Percentiles rank a stretch among this genome's conserved stretches.
phyloP scores from a whole-genome alignment of 2,888 invertebrate species.

The Epicampocera succincta region DNA sequence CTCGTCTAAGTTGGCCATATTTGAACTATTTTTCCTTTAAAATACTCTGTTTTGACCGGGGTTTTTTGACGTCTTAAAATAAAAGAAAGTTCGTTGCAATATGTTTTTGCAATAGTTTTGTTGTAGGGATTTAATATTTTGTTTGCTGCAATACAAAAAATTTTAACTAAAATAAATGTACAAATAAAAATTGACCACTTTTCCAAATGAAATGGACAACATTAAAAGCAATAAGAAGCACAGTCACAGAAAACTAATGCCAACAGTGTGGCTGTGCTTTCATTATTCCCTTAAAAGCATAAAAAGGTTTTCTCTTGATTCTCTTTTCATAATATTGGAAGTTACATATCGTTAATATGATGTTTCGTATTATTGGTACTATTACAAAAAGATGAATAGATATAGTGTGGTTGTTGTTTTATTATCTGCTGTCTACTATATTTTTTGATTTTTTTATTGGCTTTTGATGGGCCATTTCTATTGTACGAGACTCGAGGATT shows the following conservation, averaged over 20 bases:
- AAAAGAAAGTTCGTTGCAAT: conserved; percentile 10
- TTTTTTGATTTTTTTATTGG: conserved; percentile 13
- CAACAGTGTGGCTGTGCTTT: conserved; percentile 9
- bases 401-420: conserved; percentile 3
- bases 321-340: conserved; percentile 26
- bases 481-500: conserved; percentile 59
- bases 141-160: background rate
- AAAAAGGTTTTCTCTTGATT: conserved; percentile 3
- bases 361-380: conserved; percentile 55
- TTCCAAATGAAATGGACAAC: conserved; percentile 55
- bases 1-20: conserved; percentile 71
- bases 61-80: conserved; percentile 1
- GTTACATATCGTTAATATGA: conserved; percentile 52
- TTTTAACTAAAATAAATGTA: conserved; percentile 55
- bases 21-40: conserved; percentile 41
- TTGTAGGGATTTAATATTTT: conserved; percentile 31
- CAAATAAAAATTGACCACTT: conserved; percentile 62
- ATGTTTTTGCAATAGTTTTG: background rate
- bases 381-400: conserved; percentile 58
- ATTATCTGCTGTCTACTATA: conserved; percentile 1
- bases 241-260: conserved; percentile 1
- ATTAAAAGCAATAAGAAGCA: conserved; percentile 45
- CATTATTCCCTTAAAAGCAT: conserved; percentile 34
- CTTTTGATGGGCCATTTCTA: conserved; percentile 11
- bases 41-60: conserved; percentile 26